A percentile compares a stretch with the other conserved stretches of the same genome.
phyloP scores from a whole-genome alignment of 2,888 invertebrate species.

The Pseudoips prasinana region DNA sequence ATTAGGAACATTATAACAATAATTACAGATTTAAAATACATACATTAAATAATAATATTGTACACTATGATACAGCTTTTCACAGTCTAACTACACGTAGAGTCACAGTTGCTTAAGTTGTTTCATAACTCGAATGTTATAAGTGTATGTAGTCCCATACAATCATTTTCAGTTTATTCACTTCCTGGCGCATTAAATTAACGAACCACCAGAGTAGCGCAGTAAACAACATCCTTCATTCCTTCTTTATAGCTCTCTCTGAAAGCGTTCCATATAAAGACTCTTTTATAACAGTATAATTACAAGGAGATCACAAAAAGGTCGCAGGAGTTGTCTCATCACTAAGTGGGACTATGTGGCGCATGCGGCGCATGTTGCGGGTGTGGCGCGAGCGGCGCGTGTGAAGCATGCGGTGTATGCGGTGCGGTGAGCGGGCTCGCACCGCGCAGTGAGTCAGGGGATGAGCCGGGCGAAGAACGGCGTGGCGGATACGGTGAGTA shows the following conservation, averaged over 20 bases:
- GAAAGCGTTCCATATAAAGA: conserved; percentile 43
- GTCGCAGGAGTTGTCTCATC: conserved; percentile 39
- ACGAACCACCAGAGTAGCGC: conserved; percentile 33
- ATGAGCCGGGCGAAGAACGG: conserved; percentile 77
- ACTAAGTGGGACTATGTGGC: conserved; percentile 75
- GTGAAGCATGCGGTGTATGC: conserved; percentile 35
- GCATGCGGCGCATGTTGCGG: conserved; percentile 68
- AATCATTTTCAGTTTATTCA: conserved; percentile 38
- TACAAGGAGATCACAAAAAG: conserved; percentile 48
- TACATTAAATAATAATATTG: conserved; percentile 58
- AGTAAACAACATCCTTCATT: conserved; percentile 32
- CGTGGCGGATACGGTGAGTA: conserved; percentile 83
- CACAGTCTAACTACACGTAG: conserved; percentile 24
- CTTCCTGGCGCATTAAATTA: conserved; percentile 38
- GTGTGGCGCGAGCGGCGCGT: conserved; percentile 52
- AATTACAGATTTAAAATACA: conserved; percentile 65
- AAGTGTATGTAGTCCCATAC: conserved; percentile 28
- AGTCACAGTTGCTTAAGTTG: conserved; percentile 13
- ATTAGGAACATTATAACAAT: conserved; percentile 80
- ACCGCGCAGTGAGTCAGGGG: conserved; percentile 83
- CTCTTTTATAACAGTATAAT: conserved; percentile 44
- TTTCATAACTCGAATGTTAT: conserved; percentile 14
- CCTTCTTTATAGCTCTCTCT: conserved; percentile 33
- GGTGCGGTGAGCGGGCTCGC: conserved; percentile 66
- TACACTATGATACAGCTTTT: conserved; percentile 62